A percentile compares a stretch with the other conserved stretches of the same genome.
These are phyloP conservation scores for Scortum barcoo DNA, from an alignment of 2,113 vertebrate species.

Conservation along the genomic window DNA sequence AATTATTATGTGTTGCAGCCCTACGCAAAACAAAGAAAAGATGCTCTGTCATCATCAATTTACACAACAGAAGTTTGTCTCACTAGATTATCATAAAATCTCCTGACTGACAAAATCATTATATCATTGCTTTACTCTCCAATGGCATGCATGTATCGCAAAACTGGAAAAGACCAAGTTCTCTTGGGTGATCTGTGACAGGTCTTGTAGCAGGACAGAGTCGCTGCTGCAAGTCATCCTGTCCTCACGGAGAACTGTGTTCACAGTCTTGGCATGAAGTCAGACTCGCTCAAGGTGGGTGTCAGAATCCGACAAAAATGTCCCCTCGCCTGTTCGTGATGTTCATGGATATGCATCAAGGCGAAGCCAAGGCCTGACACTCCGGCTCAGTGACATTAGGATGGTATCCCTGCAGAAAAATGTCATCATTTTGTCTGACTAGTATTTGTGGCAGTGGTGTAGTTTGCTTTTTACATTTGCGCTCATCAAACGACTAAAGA, in stretches of 20 bases:
- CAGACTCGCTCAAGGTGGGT: slow-evolving; percentile 58
- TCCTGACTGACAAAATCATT: neutral
- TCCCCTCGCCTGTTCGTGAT: slow-evolving; percentile 37
- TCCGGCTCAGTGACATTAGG: slow-evolving; percentile 13
- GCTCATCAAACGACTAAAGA: neutral
- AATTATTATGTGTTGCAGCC: neutral
- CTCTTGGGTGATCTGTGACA: slow-evolving; percentile 43
- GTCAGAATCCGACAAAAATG: slow-evolving; percentile 40
- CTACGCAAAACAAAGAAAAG: neutral
- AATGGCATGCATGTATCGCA: slow-evolving; percentile 2
- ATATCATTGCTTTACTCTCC: neutral
- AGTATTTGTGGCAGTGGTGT: neutral
- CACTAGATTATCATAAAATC: neutral
- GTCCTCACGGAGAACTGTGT: slow-evolving; percentile 51
- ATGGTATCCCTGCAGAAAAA: slow-evolving; percentile 5
- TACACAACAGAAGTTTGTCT: neutral
- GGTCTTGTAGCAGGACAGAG: slow-evolving; percentile 38
- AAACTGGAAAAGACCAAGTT: slow-evolving; percentile 10
- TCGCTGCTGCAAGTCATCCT: slow-evolving; percentile 50
- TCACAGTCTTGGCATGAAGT: slow-evolving; percentile 63
- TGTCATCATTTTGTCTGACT: neutral
- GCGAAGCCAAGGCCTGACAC: slow-evolving; percentile 38
- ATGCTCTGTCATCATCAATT: neutral
- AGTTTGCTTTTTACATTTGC: neutral
- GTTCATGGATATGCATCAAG: slow-evolving; percentile 43